Base-by-base conservation (phyloP, 2,113 vertebrate species). In the Toxotes jaculatrix region DNA sequence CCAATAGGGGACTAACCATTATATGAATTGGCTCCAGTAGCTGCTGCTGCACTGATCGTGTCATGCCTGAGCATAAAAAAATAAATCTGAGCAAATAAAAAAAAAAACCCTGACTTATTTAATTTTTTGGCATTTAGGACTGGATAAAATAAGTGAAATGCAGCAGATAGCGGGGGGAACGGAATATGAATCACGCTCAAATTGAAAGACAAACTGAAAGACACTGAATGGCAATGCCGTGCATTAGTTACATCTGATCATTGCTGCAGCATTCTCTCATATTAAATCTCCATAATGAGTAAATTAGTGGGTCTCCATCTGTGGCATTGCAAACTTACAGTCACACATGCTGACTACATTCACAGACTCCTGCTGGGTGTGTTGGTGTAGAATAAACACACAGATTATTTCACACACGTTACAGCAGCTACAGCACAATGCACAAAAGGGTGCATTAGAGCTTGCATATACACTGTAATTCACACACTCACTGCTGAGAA, bases 241-340 rank as follows among this genome's bases (percentile, higher is more conserved):
- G 74, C 47, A 11, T 81, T 83, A 68, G 76, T 77, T 82, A 74
- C 83, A 82, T 74, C 70, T 78, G 78, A 87, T 82, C 67, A 42
- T 13, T 67, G 59, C 56, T 63, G 71, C 77, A 49, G 57, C 72
- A 77, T 84, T 83, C 21, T 62, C 88, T 84, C 79, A 70, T 90
- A 87, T 89, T 90, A 86, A 86, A 79, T 83, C 80, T 76, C 81
- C 80, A 88, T 91, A 90, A 94, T 94, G 90, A 92, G 87, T 88
- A 88, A 92, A 93, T 91, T 91, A 92, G 88, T 85, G 83, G 82
- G 31, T 90, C 89, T 92, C 91, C 91, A 92, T 93, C 92, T 92
- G 93, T 73, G 80, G 73, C 66, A 78, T 76, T 86, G 85, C 86
- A 92, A 94, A 93, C 87, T 89, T 91, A 81, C 79, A 82, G 76